Evolutionary conservation across 2,888 invertebrate genomes (phyloP), one percentile per base, ranked within the genome.

Genomic region (Lutraria lutraria): DNA sequence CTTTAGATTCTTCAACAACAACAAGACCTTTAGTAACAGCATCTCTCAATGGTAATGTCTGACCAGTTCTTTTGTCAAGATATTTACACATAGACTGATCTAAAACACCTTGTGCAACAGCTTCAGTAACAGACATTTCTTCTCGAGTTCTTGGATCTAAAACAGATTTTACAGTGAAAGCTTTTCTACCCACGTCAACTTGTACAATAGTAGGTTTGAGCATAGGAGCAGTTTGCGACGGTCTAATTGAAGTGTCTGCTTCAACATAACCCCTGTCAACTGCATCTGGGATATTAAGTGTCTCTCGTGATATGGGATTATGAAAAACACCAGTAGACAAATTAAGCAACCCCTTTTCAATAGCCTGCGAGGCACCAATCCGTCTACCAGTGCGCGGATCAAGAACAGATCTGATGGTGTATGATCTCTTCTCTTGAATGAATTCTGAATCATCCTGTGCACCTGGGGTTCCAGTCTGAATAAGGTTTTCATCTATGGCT

Each of bases 361-460:
- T 94, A 31, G 97, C 97, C 87, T 95, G 93, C 79, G 94, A 88
- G 6, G 95, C 92, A 72, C 98, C 94, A 81, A 98, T 97, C 95
- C 98, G 98, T 89, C 97, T 97, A 81, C 98, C 98, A 0, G 98
- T 98, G 94, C 98, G 97, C 0, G 97, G 98, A 97, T 99, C 98
- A 56, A 98, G 97, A 95, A 99, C 96, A 16, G 95, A 95, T 86
- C 94, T 94, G 85, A 96, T 95, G 29, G 94, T 94, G 89, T 94
- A 94, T 12, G 95, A 93, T 60, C 89, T 93, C 56, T 86, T 91
- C 81, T 93, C 93, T 81, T 89, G 89, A 25, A 90, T 87, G 6
- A 88, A 83, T 53, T 88, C 87, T 34, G 90, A 31, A 15, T 84
- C 85, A 53, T 88, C 76, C 15, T 88, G 54, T 29, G 83, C 25